These are phyloP conservation scores for Cydia pomonella DNA, from an alignment of 1,140 invertebrate species.

Conservation along the genomic window DNA sequence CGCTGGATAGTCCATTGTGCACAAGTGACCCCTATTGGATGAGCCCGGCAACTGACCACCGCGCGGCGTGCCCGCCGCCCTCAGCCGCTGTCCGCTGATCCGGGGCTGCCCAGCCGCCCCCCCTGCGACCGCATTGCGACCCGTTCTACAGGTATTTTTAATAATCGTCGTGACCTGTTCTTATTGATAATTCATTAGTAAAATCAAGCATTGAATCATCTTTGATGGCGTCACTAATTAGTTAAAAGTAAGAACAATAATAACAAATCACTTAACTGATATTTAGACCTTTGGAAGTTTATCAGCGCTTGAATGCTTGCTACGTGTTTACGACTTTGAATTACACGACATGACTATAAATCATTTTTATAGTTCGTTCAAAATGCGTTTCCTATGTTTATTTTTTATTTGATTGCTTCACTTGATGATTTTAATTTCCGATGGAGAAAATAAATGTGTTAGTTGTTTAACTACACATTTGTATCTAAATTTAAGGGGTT, in stretches of 20 bases:
- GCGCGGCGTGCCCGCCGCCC: slow-evolving; percentile 64
- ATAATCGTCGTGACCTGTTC: slow-evolving; percentile 54
- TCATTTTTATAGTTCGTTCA: slow-evolving; percentile 26
- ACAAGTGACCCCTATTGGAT: slow-evolving; percentile 68
- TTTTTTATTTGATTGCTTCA: slow-evolving; percentile 24
- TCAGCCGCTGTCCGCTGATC: slow-evolving; percentile 60
- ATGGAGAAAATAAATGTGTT: not conserved
- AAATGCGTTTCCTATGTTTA: slow-evolving; percentile 26
- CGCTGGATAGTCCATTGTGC: slow-evolving; percentile 62
- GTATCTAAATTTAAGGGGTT: too few relatives aligned
- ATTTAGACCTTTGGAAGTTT: not conserved
- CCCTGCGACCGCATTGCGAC: slow-evolving; percentile 55
- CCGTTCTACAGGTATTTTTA: slow-evolving; percentile 69
- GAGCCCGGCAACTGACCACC: slow-evolving; percentile 59
- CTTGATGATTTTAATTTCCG: not conserved
- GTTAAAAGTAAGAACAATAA: slow-evolving; percentile 11
- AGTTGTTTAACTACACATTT: not conserved
- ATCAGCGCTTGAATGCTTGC: slow-evolving; percentile 1
- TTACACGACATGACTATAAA: slow-evolving; percentile 14
- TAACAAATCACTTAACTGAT: slow-evolving; percentile 13
- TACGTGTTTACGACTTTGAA: slow-evolving; percentile 17
- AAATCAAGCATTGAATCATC: slow-evolving; percentile 45
- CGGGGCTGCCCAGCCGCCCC: slow-evolving; percentile 61
- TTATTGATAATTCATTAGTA: slow-evolving; percentile 42
- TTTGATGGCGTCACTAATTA: slow-evolving; percentile 37